These are phyloP conservation scores for Caenorhabditis sp. DNA, from an alignment of 2,888 invertebrate species.

Conservation along the genomic window DNA sequence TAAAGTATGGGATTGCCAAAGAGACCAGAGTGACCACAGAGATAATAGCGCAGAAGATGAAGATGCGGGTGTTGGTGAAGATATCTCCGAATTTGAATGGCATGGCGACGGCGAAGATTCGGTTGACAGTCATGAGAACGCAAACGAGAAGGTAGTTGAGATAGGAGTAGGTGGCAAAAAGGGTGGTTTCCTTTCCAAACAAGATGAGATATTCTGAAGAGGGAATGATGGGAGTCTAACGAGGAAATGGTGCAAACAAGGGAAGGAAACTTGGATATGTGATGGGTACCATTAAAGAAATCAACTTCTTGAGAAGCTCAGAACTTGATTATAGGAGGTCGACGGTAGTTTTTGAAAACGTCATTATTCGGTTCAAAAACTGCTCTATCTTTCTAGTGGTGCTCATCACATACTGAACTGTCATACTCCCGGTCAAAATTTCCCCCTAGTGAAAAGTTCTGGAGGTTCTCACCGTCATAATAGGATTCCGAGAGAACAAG, in stretches of 20 bases:
- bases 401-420: too few relatives aligned
- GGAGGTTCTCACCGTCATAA: constrained; percentile 10
- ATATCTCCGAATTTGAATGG: constrained; percentile 32
- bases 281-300: too few relatives aligned
- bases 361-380: too few relatives aligned
- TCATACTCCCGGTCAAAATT: too few relatives aligned
- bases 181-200: constrained; percentile 14
- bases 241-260: too few relatives aligned
- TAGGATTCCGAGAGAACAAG: not conserved
- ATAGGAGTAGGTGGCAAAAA: constrained; percentile 22
- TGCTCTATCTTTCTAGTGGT: too few relatives aligned
- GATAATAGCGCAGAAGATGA: constrained; percentile 18
- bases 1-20: constrained; percentile 33
- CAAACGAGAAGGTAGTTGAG: constrained; percentile 8
- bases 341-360: too few relatives aligned
- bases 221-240: too few relatives aligned
- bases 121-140: constrained; percentile 27
- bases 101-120: constrained; percentile 8
- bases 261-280: too few relatives aligned
- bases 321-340: too few relatives aligned
- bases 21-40: constrained; percentile 22
- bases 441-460: too few relatives aligned
- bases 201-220: constrained; percentile 10
- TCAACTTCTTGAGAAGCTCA: too few relatives aligned
- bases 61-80: constrained; percentile 8